These are phyloP conservation scores for Athetis lepigone DNA, from an alignment of 2,888 invertebrate species.

Conservation along the genomic window DNA sequence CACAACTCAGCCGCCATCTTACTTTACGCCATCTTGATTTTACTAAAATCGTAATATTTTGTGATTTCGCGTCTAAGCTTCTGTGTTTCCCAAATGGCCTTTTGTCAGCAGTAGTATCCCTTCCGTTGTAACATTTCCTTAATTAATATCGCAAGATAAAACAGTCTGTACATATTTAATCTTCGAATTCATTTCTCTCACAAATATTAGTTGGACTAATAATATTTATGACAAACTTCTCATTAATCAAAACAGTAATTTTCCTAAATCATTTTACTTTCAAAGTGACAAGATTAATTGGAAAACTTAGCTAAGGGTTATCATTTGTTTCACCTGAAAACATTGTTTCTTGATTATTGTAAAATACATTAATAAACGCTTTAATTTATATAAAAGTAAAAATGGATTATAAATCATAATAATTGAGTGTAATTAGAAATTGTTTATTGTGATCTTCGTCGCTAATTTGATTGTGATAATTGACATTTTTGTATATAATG, in stretches of 20 bases:
- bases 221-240: slow-evolving; percentile 48
- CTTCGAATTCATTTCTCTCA: slow-evolving; percentile 35
- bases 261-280: slow-evolving; percentile 58
- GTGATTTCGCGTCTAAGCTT: slow-evolving; percentile 31
- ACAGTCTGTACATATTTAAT: slow-evolving; percentile 42
- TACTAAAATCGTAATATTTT: slow-evolving; percentile 73
- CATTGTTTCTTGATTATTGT: slow-evolving; percentile 64
- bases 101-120: slow-evolving; percentile 42
- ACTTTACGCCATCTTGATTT: slow-evolving; percentile 84
- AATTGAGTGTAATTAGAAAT: slow-evolving; percentile 78
- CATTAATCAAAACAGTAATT: slow-evolving; percentile 51
- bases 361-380: slow-evolving; percentile 62
- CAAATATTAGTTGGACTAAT: slow-evolving; percentile 42
- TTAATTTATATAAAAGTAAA: slow-evolving; percentile 62
- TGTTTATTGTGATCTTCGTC: slow-evolving; percentile 77
- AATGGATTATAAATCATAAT: slow-evolving; percentile 73
- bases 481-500: slow-evolving; percentile 83
- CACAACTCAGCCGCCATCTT: slow-evolving; percentile 84
- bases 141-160: slow-evolving; percentile 19
- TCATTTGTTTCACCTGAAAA: slow-evolving; percentile 56
- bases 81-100: slow-evolving; percentile 42
- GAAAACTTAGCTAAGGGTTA: slow-evolving; percentile 54
- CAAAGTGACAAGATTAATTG: slow-evolving; percentile 61
- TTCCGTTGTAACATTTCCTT: slow-evolving; percentile 26
- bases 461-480: slow-evolving; percentile 87